Base-by-base conservation (phyloP, 2,888 invertebrate genomes). In the Zaprionus lineosus region DNA sequence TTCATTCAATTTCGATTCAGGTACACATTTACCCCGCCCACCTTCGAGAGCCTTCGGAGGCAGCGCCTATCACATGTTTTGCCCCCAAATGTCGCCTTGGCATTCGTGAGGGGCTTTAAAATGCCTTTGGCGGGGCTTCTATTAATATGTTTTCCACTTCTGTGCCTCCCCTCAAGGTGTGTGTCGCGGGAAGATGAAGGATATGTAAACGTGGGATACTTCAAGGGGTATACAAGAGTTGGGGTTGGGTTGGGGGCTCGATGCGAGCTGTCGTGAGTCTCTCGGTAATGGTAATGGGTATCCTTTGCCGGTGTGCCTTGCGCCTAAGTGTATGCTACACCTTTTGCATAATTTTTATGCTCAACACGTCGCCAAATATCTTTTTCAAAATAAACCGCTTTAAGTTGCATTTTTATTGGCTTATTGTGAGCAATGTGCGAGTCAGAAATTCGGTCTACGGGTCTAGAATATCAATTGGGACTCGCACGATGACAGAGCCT, bases 331-430 rank as follows among this genome's bases (percentile, higher is more conserved):
- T 74, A 71, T 71, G 73, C 72, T 66, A 70, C 61, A 78, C 69
- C 72, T 68, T 76, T 53, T 21, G 31, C 55, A 48, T 60, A 26
- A 69, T 76, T 69, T 81, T 74, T 74, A 81, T 81, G 84, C 84
- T 60, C 46, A 63, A 72, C 81, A 75, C 84, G 81, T 81, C 59
- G 44, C 48, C 36, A 60, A 60, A 70, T 81, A 66, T 74, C 59
- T 74, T 69, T 65, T 64, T 59, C 68, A 67, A 79, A 67, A 84
- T 76, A 69, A 67, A 58, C 62, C 69, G 77, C 81, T 78, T 78
- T 78, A 70, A 78, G 83, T 82, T 84, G 81, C 82, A 77, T 84
- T 82, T 84, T 81, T 84, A 81, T 81, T 81, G 79, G 72, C 75
- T 78, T 59, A 46, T 74, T 66, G 70, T 62, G 61, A 61, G 74